phyloP scores from a whole-genome alignment of 2,888 invertebrate species.

The Diloba caeruleocephala region DNA sequence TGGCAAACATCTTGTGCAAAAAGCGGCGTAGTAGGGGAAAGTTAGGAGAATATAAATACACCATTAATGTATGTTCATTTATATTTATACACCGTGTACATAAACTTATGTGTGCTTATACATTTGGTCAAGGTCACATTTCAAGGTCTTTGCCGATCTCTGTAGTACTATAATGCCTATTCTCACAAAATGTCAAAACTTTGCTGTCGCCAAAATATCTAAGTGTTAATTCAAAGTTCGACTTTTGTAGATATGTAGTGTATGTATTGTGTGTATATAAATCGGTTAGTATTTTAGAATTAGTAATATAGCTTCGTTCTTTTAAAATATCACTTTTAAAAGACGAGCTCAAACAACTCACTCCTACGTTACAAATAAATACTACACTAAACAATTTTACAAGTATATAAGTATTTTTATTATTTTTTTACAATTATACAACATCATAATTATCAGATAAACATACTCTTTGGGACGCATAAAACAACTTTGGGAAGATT shows the following conservation, averaged over 20 bases:
- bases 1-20: no score
- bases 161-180: constrained; percentile 55
- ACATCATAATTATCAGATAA: constrained; percentile 80
- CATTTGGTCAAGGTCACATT: no score
- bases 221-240: constrained; percentile 77
- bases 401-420: constrained; percentile 85
- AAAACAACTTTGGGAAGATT: constrained; percentile 85
- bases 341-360: constrained; percentile 77
- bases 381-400: constrained; percentile 86
- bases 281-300: constrained; percentile 74
- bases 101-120: no score
- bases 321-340: constrained; percentile 85
- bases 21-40: no score
- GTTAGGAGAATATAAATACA: no score
- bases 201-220: constrained; percentile 67
- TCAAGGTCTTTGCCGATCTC: no score
- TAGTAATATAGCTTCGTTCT: constrained; percentile 78
- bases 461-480: constrained; percentile 87
- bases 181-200: constrained; percentile 82
- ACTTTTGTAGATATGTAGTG: constrained; percentile 77
- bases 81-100: no score
- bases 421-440: constrained; percentile 88
- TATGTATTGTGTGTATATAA: constrained; percentile 56
- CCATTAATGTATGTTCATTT: no score
- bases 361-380: constrained; percentile 83